These are phyloP conservation scores for Xanthia icteritia DNA, from an alignment of 2,888 invertebrate genomes.

Conservation along the genomic window DNA sequence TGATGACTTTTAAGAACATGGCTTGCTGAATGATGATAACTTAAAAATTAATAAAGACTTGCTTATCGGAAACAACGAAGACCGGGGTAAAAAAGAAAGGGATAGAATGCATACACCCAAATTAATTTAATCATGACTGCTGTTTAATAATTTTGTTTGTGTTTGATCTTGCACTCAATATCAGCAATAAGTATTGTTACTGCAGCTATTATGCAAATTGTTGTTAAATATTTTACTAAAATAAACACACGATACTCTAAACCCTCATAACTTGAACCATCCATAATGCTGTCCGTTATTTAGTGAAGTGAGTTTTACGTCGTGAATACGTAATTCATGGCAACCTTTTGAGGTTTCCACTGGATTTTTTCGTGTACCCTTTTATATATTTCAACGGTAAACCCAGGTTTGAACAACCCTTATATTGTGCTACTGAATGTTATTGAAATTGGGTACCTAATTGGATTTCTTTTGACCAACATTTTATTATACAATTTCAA, in stretches of 20 bases:
- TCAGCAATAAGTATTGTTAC: not conserved
- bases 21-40: not conserved
- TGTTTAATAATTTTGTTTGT: not conserved
- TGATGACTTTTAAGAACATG: too few relatives aligned
- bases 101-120: too few relatives aligned
- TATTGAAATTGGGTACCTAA: conserved; percentile 43
- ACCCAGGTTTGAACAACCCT: conserved; percentile 40
- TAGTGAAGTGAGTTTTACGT: conserved; percentile 77
- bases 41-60: not conserved
- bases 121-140: not conserved
- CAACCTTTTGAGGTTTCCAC: conserved; percentile 72
- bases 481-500: conserved; percentile 16
- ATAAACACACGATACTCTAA: conserved; percentile 6
- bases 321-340: conserved; percentile 78
- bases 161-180: not conserved
- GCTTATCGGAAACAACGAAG: too few relatives aligned
- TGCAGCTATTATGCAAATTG: not conserved
- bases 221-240: not conserved
- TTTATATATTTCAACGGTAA: conserved; percentile 58
- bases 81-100: not conserved
- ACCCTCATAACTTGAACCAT: conserved; percentile 65
- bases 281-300: conserved; percentile 73
- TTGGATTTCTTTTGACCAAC: conserved; percentile 28
- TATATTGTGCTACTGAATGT: conserved; percentile 28
- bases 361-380: conserved; percentile 69